Evolutionary conservation across 2,113 vertebrate species (phyloP).

Genomic region (Morone chrysops): DNA sequence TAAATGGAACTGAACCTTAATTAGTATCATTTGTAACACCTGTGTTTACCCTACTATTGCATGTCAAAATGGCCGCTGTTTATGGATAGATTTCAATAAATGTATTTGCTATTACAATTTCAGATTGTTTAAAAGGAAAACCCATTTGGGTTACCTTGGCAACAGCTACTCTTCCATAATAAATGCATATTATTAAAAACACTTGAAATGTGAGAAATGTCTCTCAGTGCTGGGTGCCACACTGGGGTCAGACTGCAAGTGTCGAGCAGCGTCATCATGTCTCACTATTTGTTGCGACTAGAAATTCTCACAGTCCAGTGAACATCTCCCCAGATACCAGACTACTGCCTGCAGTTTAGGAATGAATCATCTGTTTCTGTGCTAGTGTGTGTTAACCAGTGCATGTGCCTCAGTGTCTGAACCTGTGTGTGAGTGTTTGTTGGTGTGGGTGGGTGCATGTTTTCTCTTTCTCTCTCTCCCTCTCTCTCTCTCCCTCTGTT

Average conservation of each 20-base stretch:
- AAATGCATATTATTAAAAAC: constrained; percentile 4
- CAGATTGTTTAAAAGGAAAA: too few species aligned
- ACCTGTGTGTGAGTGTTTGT: neutral
- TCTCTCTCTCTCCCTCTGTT: neutral
- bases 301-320: constrained; percentile 21
- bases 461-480: neutral
- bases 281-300: constrained; percentile 34
- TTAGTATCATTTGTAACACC: too few species aligned
- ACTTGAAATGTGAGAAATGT: neutral
- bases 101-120: neutral
- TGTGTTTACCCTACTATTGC: too few species aligned
- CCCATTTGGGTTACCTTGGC: constrained; percentile 2
- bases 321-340: constrained; percentile 39
- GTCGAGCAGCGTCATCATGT: constrained; percentile 14
- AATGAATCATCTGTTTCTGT: constrained; percentile 41
- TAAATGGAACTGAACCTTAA: too few species aligned
- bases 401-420: constrained; percentile 25
- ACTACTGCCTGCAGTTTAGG: constrained; percentile 19
- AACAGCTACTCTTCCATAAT: neutral
- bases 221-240: neutral
- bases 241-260: constrained; percentile 10
- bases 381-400: constrained; percentile 10
- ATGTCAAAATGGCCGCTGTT: too few species aligned
- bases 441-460: neutral
- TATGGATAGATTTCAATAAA: neutral